phyloP scores from a whole-genome alignment of 2,113 vertebrate genomes.

The Spilogale gracilis region DNA sequence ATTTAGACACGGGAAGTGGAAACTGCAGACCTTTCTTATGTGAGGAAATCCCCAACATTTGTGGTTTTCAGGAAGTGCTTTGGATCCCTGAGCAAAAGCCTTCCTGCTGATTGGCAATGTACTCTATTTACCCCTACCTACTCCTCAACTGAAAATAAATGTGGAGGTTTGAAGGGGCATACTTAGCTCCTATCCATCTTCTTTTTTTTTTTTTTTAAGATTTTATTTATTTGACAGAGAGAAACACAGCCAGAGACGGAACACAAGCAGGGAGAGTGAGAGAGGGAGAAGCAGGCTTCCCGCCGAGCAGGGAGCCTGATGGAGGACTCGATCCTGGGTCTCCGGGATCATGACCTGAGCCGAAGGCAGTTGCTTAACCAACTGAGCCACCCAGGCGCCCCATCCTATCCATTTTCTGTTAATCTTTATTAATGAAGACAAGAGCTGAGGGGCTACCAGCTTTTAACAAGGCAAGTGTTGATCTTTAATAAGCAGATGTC shows the following conservation, averaged over 20 bases:
- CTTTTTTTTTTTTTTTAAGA: background rate
- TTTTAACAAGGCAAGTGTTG: slow-evolving; percentile 51
- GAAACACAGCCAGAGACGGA: no score
- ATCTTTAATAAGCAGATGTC: slow-evolving; percentile 61
- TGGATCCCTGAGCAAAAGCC: slow-evolving; percentile 12
- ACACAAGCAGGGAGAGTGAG: no score
- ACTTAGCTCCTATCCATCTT: background rate
- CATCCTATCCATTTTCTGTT: slow-evolving; percentile 27
- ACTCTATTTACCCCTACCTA: background rate
- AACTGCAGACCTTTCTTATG: background rate
- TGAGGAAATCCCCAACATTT: slow-evolving; percentile 7
- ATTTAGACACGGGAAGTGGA: slow-evolving; percentile 8
- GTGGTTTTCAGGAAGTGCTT: slow-evolving; percentile 27
- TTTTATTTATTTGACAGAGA: no score
- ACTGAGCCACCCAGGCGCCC: no score
- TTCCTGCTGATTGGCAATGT: slow-evolving; percentile 3
- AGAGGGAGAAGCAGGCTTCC: no score
- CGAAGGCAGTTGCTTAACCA: no score
- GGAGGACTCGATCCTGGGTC: no score
- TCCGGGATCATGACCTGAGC: no score
- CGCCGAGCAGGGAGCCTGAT: no score
- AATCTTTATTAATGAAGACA: slow-evolving; percentile 69
- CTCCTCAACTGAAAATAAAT: slow-evolving; percentile 45
- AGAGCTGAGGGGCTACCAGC: slow-evolving; percentile 42
- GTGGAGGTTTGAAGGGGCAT: background rate